A percentile compares a stretch with the other conserved stretches of the same genome.
These are phyloP conservation scores for Petroica traversi DNA, from an alignment of 2,113 vertebrate species.

Conservation along the genomic window DNA sequence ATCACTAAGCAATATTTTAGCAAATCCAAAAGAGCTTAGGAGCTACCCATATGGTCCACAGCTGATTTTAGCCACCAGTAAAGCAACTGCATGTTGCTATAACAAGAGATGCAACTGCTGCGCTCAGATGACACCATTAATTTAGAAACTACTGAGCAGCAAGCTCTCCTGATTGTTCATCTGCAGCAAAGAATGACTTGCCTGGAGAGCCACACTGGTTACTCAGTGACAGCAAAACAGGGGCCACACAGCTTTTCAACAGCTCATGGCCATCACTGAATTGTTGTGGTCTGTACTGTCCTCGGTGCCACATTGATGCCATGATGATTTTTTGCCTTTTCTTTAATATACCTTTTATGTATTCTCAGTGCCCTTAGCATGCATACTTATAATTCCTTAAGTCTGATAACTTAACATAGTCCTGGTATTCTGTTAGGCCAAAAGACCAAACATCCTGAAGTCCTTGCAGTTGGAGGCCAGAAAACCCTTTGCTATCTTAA, in stretches of 20 bases:
- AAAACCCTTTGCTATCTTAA: rapidly evolving
- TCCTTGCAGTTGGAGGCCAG: neutral
- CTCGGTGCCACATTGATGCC: neutral
- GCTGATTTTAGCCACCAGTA: constrained; percentile 25
- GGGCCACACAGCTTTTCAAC: neutral
- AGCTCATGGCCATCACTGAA: neutral
- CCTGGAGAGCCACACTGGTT: neutral
- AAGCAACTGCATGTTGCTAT: neutral
- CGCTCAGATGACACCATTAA: neutral
- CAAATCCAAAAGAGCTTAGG: constrained; percentile 37
- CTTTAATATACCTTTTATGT: neutral
- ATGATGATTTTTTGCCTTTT: neutral
- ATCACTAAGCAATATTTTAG: constrained; percentile 23
- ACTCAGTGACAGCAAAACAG: neutral
- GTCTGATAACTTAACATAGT: neutral
- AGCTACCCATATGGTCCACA: constrained; percentile 18
- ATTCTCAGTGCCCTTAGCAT: neutral
- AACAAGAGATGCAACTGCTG: neutral
- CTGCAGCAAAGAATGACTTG: neutral
- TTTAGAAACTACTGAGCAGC: neutral
- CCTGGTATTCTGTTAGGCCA: neutral
- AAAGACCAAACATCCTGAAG: neutral
- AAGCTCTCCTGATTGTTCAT: neutral
- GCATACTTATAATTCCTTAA: neutral
- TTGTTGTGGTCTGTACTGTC: rapidly evolving